Base-by-base conservation (phyloP, 92 coral and sea anemone species). In the Epizoanthus fatuus region DNA sequence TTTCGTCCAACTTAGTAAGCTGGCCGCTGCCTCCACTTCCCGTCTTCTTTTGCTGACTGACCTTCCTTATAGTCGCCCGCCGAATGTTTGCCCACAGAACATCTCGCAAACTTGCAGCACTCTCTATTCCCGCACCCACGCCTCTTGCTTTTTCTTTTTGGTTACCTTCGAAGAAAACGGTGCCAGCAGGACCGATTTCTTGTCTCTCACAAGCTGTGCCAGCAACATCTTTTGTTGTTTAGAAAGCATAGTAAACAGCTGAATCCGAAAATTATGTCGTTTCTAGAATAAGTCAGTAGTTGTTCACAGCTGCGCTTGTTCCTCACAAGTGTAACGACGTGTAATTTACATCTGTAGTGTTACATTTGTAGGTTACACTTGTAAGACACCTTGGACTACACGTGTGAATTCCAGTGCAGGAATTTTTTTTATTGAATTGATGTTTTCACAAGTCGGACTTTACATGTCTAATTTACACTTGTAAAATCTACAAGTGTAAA, bases 1-100 rank as follows among this genome's bases (percentile, higher is more conserved):
- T 83, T 68, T 83, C 80, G 64, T 81, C 75, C 20, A 81, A 71
- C 68, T 67, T 79, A 47, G 53, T 51, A 44, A 81, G 86, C 63
- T 81, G 53, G 60, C 68, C 78, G 70, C 86, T 81, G 44, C 77
- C 86, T 42, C 78, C 78, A 47, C 52, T 16, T 20, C 69, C 86
- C 19, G 86, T 32, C 86, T 68, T 81, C 78, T 54, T 81, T 53
- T 57, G 60, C 40, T 81, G 64, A 39, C 65, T 81, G 19, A 81
- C 42, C 73, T 81, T 81, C 63, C 58, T 69, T 19, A 53, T 44
- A 37, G 86, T 81, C 69, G 56, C 16, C 39, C 79, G 32, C 56
- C 79, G 67, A 62, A 62, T n/a, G 32, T 62, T 62, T 62, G 32
- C 67, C 49, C 85, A 81, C 35, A 81, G 12, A 64, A 81, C 75